Percentiles rank a stretch among this genome's conserved stretches.
Evolutionary conservation across 1,140 invertebrate species (phyloP).

Genomic region (Cardiocondyla obscurior): DNA sequence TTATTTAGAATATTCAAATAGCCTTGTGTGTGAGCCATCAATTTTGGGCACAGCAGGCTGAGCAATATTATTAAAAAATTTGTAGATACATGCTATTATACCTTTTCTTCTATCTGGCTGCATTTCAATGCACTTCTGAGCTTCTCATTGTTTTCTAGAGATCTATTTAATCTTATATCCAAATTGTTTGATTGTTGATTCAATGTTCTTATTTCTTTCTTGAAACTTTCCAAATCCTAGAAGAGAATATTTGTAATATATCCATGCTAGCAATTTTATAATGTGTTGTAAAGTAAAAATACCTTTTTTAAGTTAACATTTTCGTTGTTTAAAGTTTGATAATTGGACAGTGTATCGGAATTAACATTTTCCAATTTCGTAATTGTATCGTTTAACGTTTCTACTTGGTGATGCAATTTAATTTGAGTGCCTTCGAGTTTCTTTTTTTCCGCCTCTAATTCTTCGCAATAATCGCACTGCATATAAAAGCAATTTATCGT

Average conservation of each 20-base stretch:
- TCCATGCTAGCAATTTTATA: constrained; percentile 28
- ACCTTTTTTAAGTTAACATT: constrained; percentile 82
- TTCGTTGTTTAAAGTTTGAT: constrained; percentile 79
- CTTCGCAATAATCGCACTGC: constrained; percentile 78
- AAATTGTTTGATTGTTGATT: constrained; percentile 75
- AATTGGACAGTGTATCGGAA: constrained; percentile 73
- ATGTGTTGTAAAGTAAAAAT: constrained; percentile 19
- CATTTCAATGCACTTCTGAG: constrained; percentile 78
- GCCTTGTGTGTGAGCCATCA: too few relatives aligned
- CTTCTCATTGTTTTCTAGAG: constrained; percentile 83
- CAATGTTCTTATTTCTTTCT: constrained; percentile 81
- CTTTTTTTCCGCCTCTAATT: constrained; percentile 80
- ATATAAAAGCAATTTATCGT: constrained; percentile 28
- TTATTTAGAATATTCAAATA: too few relatives aligned
- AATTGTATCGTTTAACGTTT: constrained; percentile 77
- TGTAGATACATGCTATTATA: constrained; percentile 53
- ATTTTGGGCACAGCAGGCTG: too few relatives aligned
- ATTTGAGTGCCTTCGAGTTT: constrained; percentile 78
- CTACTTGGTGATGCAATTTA: constrained; percentile 80
- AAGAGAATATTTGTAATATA: constrained; percentile 38
- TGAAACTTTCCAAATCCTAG: constrained; percentile 81
- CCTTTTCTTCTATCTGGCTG: constrained; percentile 83
- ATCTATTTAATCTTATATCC: constrained; percentile 82
- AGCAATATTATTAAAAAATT: too few relatives aligned
- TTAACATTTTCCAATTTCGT: constrained; percentile 78